Evolutionary conservation across 2,113 vertebrate genomes (phyloP), one percentile per base, ranked within the genome.

Genomic region (Elanoides forficatus): DNA sequence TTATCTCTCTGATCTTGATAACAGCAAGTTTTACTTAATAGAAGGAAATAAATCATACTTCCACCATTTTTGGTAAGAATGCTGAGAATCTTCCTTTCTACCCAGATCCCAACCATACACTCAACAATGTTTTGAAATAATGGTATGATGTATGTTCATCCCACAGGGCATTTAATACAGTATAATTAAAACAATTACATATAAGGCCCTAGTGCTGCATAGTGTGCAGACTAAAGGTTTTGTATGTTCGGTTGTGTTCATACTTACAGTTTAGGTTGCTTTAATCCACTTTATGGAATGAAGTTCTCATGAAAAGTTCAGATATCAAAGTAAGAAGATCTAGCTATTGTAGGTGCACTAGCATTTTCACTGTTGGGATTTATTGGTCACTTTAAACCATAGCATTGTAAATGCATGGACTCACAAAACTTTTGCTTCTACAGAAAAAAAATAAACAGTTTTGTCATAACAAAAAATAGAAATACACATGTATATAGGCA

Each of bases 61-160:
- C 36, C 8, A 7, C 48, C 2, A 4, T 75, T 62, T 45, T 62
- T 43, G 3, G 11, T n/a, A 29, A 53, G 8, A 67, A 72, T 38
- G 10, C 16, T 38, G 18, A 72, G 13, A 68, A 32, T 68, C 20
- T 86, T 74, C 10, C 27, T 72, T 70, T 68, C 58, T 48, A 22
- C 8, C 3, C 23, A 53, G 17, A 32, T 2, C 1, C 7, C 1
- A 4, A 53, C 38, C 48, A 42, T 43, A 63, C 0, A 1, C 5
- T 55, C 9, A 47, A 7, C 16, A 42, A 21, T 23, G n/a, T 48
- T 67, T 32, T 67, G 20, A 81, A 87, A 26, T 38, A 76, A 17
- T 58, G 27, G 8, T 67, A 5, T 63, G 9, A 38, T 47, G 3
- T 47, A 34, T 56, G 7, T 4, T 65, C 9, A 62, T 71, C 4